Evolutionary conservation across 2,797 vertebrate genomes (phyloP).

Genomic region (Argyrosomus regius): DNA sequence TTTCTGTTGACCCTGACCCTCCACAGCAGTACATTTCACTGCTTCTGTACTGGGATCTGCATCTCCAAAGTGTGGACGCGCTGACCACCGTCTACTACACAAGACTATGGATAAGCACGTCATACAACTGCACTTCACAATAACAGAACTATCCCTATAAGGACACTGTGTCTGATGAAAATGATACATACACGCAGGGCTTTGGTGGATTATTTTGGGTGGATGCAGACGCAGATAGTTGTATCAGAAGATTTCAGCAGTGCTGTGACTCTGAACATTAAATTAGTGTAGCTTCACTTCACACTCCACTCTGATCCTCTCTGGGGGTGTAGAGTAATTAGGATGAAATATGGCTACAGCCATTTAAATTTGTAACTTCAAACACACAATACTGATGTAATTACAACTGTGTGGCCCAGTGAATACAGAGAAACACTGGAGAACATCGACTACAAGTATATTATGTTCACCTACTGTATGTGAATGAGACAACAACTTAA

Average conservation of each 20-base stretch:
- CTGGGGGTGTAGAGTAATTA: conserved; percentile 22
- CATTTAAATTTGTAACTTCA: conserved; percentile 22
- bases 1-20: too few species aligned
- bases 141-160: too few species aligned
- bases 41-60: too few species aligned
- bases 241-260: conserved; percentile 10
- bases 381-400: conserved; percentile 6
- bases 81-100: too few species aligned
- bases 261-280: conserved; percentile 8
- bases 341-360: conserved; percentile 16
- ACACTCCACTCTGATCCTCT: conserved; percentile 21
- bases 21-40: too few species aligned
- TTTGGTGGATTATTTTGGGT: neutral
- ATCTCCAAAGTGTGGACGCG: too few species aligned
- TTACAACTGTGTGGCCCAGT: conserved; percentile 5
- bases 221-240: neutral
- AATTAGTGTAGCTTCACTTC: conserved; percentile 25
- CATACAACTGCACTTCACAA: too few species aligned
- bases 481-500: neutral
- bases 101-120: too few species aligned
- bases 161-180: too few species aligned
- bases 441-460: neutral
- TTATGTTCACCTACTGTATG: neutral
- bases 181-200: neutral
- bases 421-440: neutral